Percentiles rank a stretch among this genome's conserved stretches.
Evolutionary conservation across 2,797 vertebrate species (phyloP).

Genomic region (Uromys caudimaculatus): DNA sequence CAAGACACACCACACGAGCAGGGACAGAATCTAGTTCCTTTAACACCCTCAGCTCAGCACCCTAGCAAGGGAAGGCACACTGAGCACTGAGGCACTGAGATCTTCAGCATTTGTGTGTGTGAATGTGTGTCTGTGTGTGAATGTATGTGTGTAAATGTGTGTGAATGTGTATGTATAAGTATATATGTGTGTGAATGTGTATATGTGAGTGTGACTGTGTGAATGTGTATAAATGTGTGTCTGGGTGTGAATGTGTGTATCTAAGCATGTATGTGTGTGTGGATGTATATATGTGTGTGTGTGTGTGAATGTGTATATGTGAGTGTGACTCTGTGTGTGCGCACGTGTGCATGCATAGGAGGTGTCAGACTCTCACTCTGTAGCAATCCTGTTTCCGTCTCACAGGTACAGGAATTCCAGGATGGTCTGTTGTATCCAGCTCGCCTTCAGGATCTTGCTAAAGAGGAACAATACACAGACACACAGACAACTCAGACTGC

Average conservation of each 20-base stretch:
- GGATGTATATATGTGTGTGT: background rate
- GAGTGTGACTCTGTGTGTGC: too few species aligned
- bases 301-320: too few species aligned
- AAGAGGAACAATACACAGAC: background rate
- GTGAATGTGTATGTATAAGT: background rate
- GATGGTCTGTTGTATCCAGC: background rate
- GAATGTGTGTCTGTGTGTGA: background rate
- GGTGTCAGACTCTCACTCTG: background rate
- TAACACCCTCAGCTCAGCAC: background rate
- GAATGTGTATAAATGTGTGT: background rate
- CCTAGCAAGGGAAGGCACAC: background rate
- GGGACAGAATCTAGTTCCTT: background rate
- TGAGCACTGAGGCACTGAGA: background rate
- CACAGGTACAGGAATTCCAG: background rate
- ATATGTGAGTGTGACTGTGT: background rate
- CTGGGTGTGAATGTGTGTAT: too few species aligned
- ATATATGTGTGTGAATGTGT: too few species aligned
- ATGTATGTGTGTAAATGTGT: background rate
- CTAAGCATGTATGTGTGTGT: too few species aligned
- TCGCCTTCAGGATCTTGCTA: background rate
- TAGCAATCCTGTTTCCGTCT: background rate
- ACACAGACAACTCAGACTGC: background rate
- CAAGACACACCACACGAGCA: background rate
- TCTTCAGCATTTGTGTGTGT: background rate
- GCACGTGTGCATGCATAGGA: too few species aligned